phyloP scores from a whole-genome alignment of 2,797 vertebrate species.

The Mormyrops boulengeri region DNA sequence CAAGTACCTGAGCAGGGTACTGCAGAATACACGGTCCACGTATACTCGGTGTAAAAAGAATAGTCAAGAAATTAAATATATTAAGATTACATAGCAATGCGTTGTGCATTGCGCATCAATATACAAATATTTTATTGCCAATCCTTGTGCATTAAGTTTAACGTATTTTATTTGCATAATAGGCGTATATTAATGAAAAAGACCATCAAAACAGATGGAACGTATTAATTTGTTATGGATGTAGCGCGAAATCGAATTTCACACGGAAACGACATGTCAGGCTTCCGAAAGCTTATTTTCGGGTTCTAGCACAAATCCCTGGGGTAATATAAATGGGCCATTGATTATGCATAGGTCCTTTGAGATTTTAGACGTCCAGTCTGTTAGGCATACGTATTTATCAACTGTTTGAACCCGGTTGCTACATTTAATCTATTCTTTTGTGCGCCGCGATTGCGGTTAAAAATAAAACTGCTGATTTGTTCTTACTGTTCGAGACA shows the following conservation, averaged over 20 bases:
- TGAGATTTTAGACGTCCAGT: not conserved
- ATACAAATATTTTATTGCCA: not conserved
- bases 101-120: not conserved
- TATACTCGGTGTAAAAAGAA: not conserved
- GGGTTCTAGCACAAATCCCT: not conserved
- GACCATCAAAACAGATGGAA: not conserved
- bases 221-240: not conserved
- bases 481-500: not conserved
- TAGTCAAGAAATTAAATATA: not conserved
- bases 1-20: not conserved
- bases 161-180: not conserved
- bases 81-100: not conserved
- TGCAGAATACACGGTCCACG: not conserved
- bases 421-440: not conserved
- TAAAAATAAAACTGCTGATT: conserved; percentile 25
- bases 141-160: not conserved
- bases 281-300: not conserved
- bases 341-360: not conserved
- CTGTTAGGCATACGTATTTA: not conserved
- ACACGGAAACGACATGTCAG: not conserved
- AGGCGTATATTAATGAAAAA: not conserved
- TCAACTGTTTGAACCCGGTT: not conserved
- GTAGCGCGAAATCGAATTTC: not conserved
- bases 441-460: not conserved
- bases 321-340: not conserved